Base-by-base conservation (phyloP, 1,140 invertebrate genomes). In the Dendrolimus punctatus region DNA sequence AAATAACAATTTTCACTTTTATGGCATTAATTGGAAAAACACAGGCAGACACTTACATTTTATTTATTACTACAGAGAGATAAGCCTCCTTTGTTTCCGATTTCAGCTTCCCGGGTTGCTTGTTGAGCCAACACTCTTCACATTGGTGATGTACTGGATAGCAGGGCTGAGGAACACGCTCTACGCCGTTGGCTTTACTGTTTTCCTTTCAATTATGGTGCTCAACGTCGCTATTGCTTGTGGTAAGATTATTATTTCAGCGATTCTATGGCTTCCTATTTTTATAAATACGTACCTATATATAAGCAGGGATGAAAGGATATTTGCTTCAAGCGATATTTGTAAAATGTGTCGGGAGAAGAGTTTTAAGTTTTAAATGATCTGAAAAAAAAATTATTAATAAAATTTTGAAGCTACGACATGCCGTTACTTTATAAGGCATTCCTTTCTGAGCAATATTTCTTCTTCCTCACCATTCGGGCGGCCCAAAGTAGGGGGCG, bases 141-240 rank as follows among this genome's bases (percentile, higher is more conserved):
- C 91, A 2, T 69, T 91, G 38, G 91, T 96, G 56, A 88, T 93
- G 45, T 96, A 96, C 73, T 95, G 92, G 90, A 84, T 96, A 41
- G 89, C 93, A 5, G 94, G 94, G 57, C 84, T 96, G 8, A 78
- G 92, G 39, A 72, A 87, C 45, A 90, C 91, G 2, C 62, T 90
- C 2, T 91, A 92, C 64, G 91, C 93, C n/a, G 93, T 93, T 66
- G 73, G 88, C 2, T 88, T 92, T 51, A 93, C 93, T 1, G 73
- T 91, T n/a, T 72, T 93, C 39, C 80, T 93, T 2, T 83, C 92
- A 38, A 89, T 93, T 41, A 76, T 95, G 49, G 94, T 94, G 9
- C 92, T 95, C 73, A 95, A 95, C 68, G 92, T 95, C n/a, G 92
- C 95, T 7, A 92, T 93, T 7, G 93, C 94, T 53, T 95, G 94